Conservation (phyloP, 2,113 vertebrate species). For the Rattus rattus region DNA sequence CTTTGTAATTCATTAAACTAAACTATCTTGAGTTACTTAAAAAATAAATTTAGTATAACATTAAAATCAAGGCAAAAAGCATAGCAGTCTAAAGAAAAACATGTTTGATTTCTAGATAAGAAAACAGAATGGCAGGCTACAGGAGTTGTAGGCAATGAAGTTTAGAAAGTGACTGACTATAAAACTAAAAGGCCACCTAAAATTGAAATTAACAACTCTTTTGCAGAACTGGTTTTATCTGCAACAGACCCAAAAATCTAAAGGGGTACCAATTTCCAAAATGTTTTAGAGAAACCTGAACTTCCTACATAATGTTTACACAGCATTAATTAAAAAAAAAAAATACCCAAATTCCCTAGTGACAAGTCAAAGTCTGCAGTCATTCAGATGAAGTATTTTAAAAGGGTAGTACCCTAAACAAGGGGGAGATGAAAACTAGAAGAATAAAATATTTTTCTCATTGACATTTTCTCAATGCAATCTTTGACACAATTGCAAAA, state of each 20-base stretch:
- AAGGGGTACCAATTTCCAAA: background rate
- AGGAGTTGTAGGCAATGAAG: slow-evolving; percentile 35
- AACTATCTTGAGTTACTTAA: slow-evolving; percentile 45
- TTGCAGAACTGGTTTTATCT: slow-evolving; percentile 41
- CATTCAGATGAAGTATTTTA: slow-evolving; percentile 16
- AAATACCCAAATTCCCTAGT: background rate
- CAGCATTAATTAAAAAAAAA: background rate
- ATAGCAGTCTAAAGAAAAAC: slow-evolving; percentile 43
- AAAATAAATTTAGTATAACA: slow-evolving; percentile 63
- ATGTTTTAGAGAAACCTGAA: slow-evolving; percentile 44
- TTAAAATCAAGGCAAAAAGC: slow-evolving; percentile 36
- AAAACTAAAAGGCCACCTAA: slow-evolving; percentile 59
- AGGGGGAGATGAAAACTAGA: background rate
- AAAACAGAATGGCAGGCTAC: slow-evolving; percentile 33
- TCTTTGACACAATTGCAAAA: slow-evolving; percentile 58
- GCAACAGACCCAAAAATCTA: slow-evolving; percentile 4
- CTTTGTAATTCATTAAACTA: slow-evolving; percentile 42
- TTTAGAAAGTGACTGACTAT: slow-evolving; percentile 37
- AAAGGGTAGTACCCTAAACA: background rate
- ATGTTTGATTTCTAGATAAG: slow-evolving; percentile 31
- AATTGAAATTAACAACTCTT: slow-evolving; percentile 11
- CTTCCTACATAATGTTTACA: slow-evolving; percentile 9
- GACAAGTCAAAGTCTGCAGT: slow-evolving; percentile 41
- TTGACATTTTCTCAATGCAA: slow-evolving; percentile 34
- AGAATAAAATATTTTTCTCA: slow-evolving; percentile 54